Evolutionary conservation across 2,888 invertebrate species (phyloP), one percentile per base, ranked within the genome.

Genomic region (Eudasyphora cyanicolor): DNA sequence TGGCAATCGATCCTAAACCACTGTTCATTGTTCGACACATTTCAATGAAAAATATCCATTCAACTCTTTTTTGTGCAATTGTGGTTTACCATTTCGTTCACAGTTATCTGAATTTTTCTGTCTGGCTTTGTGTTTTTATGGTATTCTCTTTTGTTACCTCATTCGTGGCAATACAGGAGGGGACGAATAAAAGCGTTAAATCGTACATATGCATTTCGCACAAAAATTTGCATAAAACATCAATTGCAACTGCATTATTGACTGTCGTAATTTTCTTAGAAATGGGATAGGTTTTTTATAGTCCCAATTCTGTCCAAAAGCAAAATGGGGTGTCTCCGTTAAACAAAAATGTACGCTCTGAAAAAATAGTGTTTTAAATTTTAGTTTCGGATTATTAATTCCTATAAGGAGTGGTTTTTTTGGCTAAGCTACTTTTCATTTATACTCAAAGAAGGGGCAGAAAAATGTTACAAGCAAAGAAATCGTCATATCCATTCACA

Each of bases 221-320:
- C 27, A 70, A 69, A 70, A 70, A 83, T 83, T 83, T 83, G 77
- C 77, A 80, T 83, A 70, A 67, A 60, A 60, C 17, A 14, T n/a
- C n/a, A n/a, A n/a, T n/a, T 60, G 57, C 54, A 62, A 76, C 42
- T 27, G 60, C 27, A 71, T 70, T 74, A 62, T 74, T 77, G 67
- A 42, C 32, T 19, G 24, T 49, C 62, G 27, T 6, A 21, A 32
- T 24, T 70, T 77, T 57, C 75, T 71, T 10, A 38, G 82, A 69
- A 67, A 67, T 49, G 67, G 49, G 38, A 57, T 57, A 67, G 38
- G 45, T 3, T 38, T 38, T 38, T 38, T 38, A 12, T 8, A 38
- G 38, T 38, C 14, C 14, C 1, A 6, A 3, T 45, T 45, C n/a
- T 45, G 38, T 38, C 38, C 12, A 38, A 38, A 10, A 38, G 6